Evolutionary conservation across 1,140 invertebrate genomes (phyloP).

Genomic region (Drosophila serrata): DNA sequence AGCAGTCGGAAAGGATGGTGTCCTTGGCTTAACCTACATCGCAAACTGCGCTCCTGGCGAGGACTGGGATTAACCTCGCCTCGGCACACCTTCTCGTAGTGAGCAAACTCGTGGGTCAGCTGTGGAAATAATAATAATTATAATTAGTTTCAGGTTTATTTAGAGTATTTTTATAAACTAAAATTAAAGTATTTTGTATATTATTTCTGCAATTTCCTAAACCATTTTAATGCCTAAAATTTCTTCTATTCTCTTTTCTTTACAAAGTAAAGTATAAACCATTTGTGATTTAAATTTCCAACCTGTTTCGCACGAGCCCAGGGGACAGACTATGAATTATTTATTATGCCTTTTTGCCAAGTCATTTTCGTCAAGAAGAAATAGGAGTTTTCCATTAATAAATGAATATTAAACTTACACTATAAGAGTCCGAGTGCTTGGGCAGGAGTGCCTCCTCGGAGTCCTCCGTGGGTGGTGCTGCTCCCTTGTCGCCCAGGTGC

Average conservation of each 20-base stretch:
- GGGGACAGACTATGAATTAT: neutral
- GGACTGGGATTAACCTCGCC: conserved; percentile 88
- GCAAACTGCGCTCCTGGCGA: conserved; percentile 61
- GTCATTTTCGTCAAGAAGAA: conserved; percentile 1
- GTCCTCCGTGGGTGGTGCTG: conserved; percentile 2
- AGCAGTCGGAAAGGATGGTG: conserved; percentile 91
- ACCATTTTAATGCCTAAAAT: no score
- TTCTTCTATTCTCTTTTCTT: neutral
- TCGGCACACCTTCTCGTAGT: conserved; percentile 94
- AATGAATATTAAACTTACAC: conserved; percentile 38
- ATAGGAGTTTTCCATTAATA: conserved; percentile 1
- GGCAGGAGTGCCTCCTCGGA: conserved; percentile 19
- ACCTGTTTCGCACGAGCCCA: conserved; percentile 2
- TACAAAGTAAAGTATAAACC: neutral
- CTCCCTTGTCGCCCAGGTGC: conserved; percentile 89
- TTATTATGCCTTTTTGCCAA: neutral
- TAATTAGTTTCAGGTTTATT: conserved; percentile 3
- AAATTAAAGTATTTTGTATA: no score
- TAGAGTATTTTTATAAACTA: neutral
- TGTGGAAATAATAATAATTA: conserved; percentile 5
- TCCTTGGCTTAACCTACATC: conserved; percentile 92
- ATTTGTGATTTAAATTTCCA: conserved; percentile 13
- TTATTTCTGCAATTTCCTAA: no score
- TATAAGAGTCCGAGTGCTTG: conserved; percentile 54
- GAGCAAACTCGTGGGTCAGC: conserved; percentile 84